Evolutionary conservation across 37 sponge, comb jelly and placozoan genomes (phyloP).

Genomic region (Spongilla lacustris): DNA sequence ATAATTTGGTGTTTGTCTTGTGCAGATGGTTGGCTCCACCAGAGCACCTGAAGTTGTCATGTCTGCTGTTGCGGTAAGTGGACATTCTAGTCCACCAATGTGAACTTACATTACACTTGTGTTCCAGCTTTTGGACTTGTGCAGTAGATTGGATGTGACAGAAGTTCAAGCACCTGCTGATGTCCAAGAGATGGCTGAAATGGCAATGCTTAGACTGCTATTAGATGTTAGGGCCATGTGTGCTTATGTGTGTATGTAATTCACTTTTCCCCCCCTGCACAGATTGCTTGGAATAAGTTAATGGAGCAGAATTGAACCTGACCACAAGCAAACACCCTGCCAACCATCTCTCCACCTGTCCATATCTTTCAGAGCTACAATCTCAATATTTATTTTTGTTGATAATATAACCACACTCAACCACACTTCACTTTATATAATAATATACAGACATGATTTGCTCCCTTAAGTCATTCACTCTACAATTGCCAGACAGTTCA

Average conservation of each 20-base stretch:
- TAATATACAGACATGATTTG: too few relatives aligned
- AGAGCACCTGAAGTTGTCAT: conserved; percentile 18
- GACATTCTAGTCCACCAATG: not conserved
- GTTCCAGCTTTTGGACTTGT: conserved; percentile 54
- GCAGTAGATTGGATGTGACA: conserved; percentile 45
- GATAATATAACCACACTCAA: too few relatives aligned
- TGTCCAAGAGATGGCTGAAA: conserved; percentile 20
- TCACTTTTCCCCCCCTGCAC: not conserved
- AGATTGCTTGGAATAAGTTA: conserved; percentile 61
- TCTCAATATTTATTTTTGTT: not conserved
- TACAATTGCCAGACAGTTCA: not conserved
- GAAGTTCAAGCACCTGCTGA: conserved; percentile 6
- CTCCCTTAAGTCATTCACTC: too few relatives aligned
- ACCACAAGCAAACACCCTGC: too few relatives aligned
- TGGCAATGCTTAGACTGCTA: conserved; percentile 7
- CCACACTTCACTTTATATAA: too few relatives aligned
- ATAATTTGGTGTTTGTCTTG: not conserved
- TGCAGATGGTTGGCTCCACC: not conserved
- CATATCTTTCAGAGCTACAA: too few relatives aligned
- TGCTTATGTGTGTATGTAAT: not conserved
- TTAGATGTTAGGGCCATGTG: conserved; percentile 24
- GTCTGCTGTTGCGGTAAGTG: conserved; percentile 37
- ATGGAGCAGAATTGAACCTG: conserved; percentile 9
- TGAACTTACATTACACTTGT: not conserved
- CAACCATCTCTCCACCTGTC: not conserved